These are phyloP conservation scores for Pristionchus fissidentatus DNA, from an alignment of 2,888 invertebrate species.

Conservation along the genomic window DNA sequence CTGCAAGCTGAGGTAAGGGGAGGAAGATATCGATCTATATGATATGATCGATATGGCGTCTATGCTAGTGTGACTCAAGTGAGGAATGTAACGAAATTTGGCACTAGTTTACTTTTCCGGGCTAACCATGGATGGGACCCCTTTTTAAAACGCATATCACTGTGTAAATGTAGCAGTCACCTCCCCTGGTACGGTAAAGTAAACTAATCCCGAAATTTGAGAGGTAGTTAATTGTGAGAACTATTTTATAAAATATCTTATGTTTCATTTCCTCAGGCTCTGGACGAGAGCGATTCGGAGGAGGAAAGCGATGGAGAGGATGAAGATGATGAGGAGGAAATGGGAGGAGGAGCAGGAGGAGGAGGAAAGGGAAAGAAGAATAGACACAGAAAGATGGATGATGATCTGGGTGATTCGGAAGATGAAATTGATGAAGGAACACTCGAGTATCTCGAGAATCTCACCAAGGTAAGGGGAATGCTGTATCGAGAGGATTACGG, in stretches of 20 bases:
- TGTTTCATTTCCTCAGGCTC: slow-evolving; percentile 27
- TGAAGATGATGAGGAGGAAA: slow-evolving; percentile 21
- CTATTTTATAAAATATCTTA: not conserved
- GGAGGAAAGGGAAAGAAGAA: slow-evolving; percentile 46
- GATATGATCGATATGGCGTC: no score
- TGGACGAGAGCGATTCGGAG: slow-evolving; percentile 38
- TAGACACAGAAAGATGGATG: slow-evolving; percentile 45
- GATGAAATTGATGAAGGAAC: slow-evolving; percentile 50
- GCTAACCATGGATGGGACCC: no score
- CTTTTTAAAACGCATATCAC: no score
- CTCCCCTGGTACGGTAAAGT: no score
- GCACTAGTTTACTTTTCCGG: no score
- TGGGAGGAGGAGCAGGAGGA: not conserved
- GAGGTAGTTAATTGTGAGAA: not conserved
- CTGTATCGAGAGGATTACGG: not conserved
- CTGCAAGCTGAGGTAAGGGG: slow-evolving; percentile 43
- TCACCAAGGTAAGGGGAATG: slow-evolving; percentile 2
- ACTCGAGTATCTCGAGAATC: slow-evolving; percentile 46
- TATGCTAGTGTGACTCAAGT: no score
- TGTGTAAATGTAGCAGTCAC: no score
- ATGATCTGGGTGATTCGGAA: slow-evolving; percentile 46
- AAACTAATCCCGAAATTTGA: no score
- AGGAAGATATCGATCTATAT: not conserved
- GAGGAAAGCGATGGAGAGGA: slow-evolving; percentile 40
- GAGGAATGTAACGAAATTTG: no score